phyloP scores from a whole-genome alignment of 2,113 vertebrate genomes.

The Daphoenositta chrysoptera region DNA sequence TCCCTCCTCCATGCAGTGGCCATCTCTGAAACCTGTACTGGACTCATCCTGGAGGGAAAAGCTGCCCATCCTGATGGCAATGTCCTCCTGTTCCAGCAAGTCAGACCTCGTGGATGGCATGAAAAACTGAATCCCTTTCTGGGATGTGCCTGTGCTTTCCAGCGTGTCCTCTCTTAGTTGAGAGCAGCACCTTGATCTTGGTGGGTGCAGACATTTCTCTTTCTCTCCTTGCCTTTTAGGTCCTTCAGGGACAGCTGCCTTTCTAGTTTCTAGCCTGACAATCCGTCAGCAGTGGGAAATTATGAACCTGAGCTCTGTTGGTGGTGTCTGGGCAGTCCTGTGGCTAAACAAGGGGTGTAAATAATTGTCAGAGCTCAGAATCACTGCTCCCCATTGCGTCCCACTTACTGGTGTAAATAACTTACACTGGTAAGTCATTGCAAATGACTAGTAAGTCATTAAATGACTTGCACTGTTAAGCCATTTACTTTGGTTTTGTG shows the following conservation, averaged over 20 bases:
- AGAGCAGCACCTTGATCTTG: not conserved
- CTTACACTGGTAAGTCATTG: not conserved
- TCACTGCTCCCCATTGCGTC: not conserved
- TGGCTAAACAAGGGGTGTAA: not conserved
- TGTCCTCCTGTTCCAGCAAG: not conserved
- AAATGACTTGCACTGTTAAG: not conserved
- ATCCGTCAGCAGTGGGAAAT: not conserved
- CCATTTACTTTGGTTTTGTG: not conserved
- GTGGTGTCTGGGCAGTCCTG: not conserved
- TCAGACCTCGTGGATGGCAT: not conserved
- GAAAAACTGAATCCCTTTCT: not conserved
- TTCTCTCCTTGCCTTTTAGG: not conserved
- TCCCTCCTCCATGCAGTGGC: not conserved
- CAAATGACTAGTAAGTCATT: not conserved
- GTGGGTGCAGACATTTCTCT: not conserved
- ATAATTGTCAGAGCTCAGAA: not conserved
- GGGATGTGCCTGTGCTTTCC: not conserved
- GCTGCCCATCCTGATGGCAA: not conserved
- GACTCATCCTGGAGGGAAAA: not conserved
- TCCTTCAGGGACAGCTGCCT: not conserved
- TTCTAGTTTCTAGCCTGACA: not conserved
- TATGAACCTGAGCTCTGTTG: not conserved
- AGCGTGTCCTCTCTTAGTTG: not conserved
- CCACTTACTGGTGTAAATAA: not conserved
- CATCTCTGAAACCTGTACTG: not conserved